phyloP scores from a whole-genome alignment of 1,140 invertebrate genomes.

The Odontomachus brunneus region DNA sequence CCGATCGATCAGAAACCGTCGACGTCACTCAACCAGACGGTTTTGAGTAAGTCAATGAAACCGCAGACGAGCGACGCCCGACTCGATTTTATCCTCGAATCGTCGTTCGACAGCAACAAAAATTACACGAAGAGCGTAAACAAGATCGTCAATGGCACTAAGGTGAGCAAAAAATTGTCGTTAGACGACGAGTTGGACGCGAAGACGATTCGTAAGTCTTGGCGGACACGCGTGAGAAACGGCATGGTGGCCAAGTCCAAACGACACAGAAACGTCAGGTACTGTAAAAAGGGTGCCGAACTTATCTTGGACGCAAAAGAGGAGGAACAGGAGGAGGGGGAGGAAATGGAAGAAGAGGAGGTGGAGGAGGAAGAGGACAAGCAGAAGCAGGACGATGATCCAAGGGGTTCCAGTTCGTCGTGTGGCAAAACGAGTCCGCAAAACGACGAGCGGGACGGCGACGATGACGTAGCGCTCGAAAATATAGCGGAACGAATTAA shows the following conservation, averaged over 20 bases:
- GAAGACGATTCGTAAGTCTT: conserved; percentile 61
- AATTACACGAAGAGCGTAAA: conserved; percentile 79
- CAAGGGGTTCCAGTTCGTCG: conserved; percentile 2
- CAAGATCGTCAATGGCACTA: conserved; percentile 78
- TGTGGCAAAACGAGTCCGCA: conserved; percentile 26
- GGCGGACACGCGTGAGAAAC: conserved; percentile 65
- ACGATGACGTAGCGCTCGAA: conserved; percentile 73
- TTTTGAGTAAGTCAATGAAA: conserved; percentile 51
- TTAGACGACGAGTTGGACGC: conserved; percentile 65
- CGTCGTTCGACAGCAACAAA: conserved; percentile 81
- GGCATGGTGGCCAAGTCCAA: conserved; percentile 71
- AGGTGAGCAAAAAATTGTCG: conserved; percentile 74
- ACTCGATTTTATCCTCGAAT: conserved; percentile 67
- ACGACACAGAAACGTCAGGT: conserved; percentile 60
- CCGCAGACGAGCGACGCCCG: conserved; percentile 67
- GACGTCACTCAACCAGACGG: conserved; percentile 61
- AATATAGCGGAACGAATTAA: conserved; percentile 84
- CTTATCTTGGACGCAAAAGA: neutral
- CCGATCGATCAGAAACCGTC: conserved; percentile 64
- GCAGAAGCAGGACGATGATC: neutral
- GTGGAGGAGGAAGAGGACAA: neutral
- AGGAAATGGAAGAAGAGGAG: neutral
- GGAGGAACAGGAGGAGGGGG: neutral
- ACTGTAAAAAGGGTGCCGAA: conserved; percentile 35
- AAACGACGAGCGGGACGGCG: conserved; percentile 24